Conservation (phyloP, 2,113 vertebrate species). For the Engystomops pustulosus region DNA sequence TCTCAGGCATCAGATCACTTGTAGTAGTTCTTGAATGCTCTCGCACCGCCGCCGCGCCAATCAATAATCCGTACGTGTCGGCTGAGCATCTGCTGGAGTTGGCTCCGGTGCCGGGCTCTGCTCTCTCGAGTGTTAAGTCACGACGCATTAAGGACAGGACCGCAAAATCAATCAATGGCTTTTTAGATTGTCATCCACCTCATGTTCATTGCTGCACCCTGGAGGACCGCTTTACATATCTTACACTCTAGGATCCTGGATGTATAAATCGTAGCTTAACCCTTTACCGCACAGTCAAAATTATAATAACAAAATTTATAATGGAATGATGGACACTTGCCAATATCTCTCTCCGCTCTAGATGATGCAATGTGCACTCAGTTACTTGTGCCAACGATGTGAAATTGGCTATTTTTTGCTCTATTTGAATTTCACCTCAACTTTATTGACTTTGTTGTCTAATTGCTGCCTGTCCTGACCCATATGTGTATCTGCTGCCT, state of each 20-base stretch:
- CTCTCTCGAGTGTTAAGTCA: constrained; percentile 9
- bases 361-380: neutral
- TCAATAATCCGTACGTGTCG: constrained; percentile 8
- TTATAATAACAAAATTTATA: neutral
- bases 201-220: neutral
- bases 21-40: neutral
- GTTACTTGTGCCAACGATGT: too few species aligned
- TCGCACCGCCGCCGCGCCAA: neutral
- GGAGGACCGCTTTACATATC: neutral
- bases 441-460: too few species aligned
- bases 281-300: neutral
- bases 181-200: neutral
- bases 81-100: constrained; percentile 8
- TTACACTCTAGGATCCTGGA: neutral
- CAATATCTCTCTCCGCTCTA: neutral
- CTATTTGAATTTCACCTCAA: too few species aligned
- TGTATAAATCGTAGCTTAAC: neutral
- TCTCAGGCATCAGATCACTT: constrained; percentile 5
- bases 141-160: neutral
- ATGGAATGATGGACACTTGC: neutral
- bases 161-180: constrained; percentile 21
- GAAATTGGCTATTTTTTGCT: neutral
- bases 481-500: too few species aligned
- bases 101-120: neutral
- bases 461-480: too few species aligned